A percentile compares a stretch with the other conserved stretches of the same genome.
Conservation (phyloP, 2,888 invertebrate species). For the Notodonta ziczac region DNA sequence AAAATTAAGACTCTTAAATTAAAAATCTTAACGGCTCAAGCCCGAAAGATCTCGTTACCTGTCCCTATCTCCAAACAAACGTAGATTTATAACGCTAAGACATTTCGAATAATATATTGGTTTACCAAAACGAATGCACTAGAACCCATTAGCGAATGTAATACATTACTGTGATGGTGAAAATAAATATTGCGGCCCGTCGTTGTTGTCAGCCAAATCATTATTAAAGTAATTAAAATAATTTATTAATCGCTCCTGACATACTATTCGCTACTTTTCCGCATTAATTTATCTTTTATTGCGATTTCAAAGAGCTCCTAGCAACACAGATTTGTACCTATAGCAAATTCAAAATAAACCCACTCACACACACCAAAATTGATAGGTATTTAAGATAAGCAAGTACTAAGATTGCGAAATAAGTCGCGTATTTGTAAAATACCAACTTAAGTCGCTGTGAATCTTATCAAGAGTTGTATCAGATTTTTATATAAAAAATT, state of each 20-base stretch:
- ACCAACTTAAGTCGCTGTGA: slow-evolving; percentile 43
- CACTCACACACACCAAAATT: slow-evolving; percentile 7
- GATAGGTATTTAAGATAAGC: slow-evolving; percentile 12
- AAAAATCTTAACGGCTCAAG: background rate
- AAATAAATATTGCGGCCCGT: slow-evolving; percentile 15
- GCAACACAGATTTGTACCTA: slow-evolving; percentile 5
- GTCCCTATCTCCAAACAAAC: background rate
- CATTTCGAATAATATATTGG: slow-evolving; percentile 9
- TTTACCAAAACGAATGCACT: slow-evolving; percentile 18
- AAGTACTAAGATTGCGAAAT: background rate
- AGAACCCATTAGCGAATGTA: slow-evolving; percentile 28
- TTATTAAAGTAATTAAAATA: slow-evolving; percentile 14
- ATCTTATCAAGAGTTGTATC: slow-evolving; percentile 63
- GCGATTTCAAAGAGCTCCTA: background rate
- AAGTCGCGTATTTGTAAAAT: slow-evolving; percentile 25
- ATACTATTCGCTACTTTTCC: background rate
- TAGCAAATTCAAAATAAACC: slow-evolving; percentile 3
- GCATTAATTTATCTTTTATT: slow-evolving; percentile 8
- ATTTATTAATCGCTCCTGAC: slow-evolving; percentile 9
- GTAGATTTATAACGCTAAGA: background rate
- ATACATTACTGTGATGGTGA: slow-evolving; percentile 18
- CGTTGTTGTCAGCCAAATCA: slow-evolving; percentile 17
- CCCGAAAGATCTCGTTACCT: background rate
- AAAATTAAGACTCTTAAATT: slow-evolving; percentile 1
- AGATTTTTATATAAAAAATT: slow-evolving; percentile 53